Percentiles rank a stretch among this genome's conserved stretches.
phyloP scores from a whole-genome alignment of 2,113 vertebrate species.

The Piprites chloris region DNA sequence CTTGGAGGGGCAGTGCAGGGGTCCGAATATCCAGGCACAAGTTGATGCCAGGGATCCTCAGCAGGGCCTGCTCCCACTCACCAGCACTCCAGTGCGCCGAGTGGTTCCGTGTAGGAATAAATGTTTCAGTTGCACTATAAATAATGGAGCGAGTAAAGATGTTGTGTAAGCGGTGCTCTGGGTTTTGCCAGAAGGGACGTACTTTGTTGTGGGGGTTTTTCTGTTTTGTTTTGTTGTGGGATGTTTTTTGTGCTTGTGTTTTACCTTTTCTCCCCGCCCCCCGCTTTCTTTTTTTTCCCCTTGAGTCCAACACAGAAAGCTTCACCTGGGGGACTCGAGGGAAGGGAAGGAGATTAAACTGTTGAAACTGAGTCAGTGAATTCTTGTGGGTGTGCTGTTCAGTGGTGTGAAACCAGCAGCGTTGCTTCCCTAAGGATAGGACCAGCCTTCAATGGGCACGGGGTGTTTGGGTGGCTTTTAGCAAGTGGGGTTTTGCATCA shows the following conservation, averaged over 20 bases:
- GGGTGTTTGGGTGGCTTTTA: not conserved
- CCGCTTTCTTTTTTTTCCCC: not conserved
- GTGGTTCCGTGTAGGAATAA: constrained; percentile 79
- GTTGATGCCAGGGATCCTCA: not conserved
- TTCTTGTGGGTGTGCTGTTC: not conserved
- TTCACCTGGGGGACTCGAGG: constrained; percentile 13
- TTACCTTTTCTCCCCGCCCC: not conserved
- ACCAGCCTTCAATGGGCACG: fast-evolving
- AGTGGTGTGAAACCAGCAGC: not conserved
- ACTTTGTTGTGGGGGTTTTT: constrained; percentile 53
- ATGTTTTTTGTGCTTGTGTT: not conserved
- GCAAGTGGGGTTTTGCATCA: fast-evolving
- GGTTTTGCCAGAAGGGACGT: constrained; percentile 78
- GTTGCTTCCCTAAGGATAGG: not conserved
- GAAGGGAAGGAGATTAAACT: constrained; percentile 31
- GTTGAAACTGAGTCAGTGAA: constrained; percentile 26
- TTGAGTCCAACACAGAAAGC: not conserved
- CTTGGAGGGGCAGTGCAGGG: fast-evolving
- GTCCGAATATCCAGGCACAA: fast-evolving
- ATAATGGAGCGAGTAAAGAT: constrained; percentile 84
- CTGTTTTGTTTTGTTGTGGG: constrained; percentile 35
- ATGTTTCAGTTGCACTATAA: constrained; percentile 88
- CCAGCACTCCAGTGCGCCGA: not conserved
- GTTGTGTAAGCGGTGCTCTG: constrained; percentile 86
- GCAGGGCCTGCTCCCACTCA: not conserved